Base-by-base conservation (phyloP, 2,113 vertebrate genomes). In the Oncorhynchus kisutch region DNA sequence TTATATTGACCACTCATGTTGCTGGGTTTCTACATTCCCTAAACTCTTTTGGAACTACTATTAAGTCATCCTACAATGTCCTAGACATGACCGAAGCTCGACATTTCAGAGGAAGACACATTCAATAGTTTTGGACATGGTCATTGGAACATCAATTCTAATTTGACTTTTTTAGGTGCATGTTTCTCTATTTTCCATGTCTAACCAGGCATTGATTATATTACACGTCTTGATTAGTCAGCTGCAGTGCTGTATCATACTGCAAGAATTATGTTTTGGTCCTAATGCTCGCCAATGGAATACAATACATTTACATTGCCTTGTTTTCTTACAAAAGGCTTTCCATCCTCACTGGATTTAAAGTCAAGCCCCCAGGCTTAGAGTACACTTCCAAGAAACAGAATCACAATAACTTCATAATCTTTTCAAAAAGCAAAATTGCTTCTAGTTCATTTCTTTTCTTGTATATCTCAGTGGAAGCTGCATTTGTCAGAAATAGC, bases 191-290 rank as follows among this genome's bases (percentile, higher is more conserved):
- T 87, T 85, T 86, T 82, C 81, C 72, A 76, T 78, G 82, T 90
- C 85, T 78, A 78, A 65, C 75, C 71, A 86, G 39, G 39, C 39
- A 85, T 76, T 86, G 8, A 45, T 45, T 45, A 45, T 11, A 25
- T 25, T 45, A 45, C 39, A 45, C 8, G 39, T 45, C 86, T 87
- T 90, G 84, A 90, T 92, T 92, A 86, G 86, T 84, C 84, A 88
- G 87, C 82, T 78, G 82, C 88, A 85, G 84, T 75, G 88, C 84
- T 75, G 81, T 81, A 88, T 91, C 88, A 88, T 86, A 84, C 82
- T 84, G 48, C 81, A 90, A 83, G 87, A 90, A 92, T 87, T 87
- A 78, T 81, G 79, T 73, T 84, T 70, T 69, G 76, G 54, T 62
- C 69, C 70, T 5, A 45, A 77, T n/a, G 49, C 59, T 22, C 54